These are phyloP conservation scores for Automeris io DNA, from an alignment of 2,888 invertebrate genomes.

Conservation along the genomic window DNA sequence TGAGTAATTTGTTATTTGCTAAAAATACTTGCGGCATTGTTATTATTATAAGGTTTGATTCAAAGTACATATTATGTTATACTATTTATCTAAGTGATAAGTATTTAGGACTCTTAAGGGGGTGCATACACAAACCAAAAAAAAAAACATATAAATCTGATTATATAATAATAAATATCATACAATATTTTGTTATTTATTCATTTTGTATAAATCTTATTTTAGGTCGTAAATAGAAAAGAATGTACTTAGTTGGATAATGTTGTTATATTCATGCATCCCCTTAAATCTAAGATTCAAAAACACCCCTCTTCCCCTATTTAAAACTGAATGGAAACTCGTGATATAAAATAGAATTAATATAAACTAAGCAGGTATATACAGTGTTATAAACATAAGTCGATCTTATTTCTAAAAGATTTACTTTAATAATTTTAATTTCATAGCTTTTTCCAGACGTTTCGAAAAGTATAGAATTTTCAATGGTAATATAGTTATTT, in stretches of 20 bases:
- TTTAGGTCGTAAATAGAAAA: too few relatives aligned
- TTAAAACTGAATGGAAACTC: conserved; percentile 18
- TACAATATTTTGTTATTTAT: too few relatives aligned
- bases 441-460: too few relatives aligned
- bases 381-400: conserved; percentile 1
- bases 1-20: conserved; percentile 24
- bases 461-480: too few relatives aligned
- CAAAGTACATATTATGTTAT: conserved; percentile 46
- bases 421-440: conserved; percentile 16
- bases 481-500: too few relatives aligned
- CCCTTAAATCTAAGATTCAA: conserved; percentile 10
- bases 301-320: conserved; percentile 12
- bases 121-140: background rate
- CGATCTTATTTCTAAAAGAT: background rate
- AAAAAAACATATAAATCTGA: background rate
- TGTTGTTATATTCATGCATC: background rate
- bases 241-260: too few relatives aligned
- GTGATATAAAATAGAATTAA: conserved; percentile 7
- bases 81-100: conserved; percentile 16
- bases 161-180: too few relatives aligned
- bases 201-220: too few relatives aligned
- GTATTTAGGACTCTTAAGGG: conserved; percentile 1
- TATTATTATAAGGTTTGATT: conserved; percentile 24
- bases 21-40: conserved; percentile 15
- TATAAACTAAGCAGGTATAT: background rate